Base-by-base conservation (phyloP, 2,888 invertebrate species). In the Ornithoptera priamus region DNA sequence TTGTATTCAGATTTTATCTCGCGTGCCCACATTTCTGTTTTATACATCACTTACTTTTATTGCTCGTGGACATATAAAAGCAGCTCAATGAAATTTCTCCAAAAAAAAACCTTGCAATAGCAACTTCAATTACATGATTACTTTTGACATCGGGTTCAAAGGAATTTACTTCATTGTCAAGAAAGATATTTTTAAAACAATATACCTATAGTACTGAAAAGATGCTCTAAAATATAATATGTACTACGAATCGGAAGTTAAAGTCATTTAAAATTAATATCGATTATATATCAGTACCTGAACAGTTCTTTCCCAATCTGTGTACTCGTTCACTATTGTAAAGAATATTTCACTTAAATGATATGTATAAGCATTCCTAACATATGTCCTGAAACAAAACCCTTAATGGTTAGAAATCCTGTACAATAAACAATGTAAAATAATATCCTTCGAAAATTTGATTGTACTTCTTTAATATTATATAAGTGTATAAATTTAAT, bases 311-410 rank as follows among this genome's bases (percentile, higher is more conserved):
- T 97, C 97, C 99, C 99, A 99, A 87, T 99, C 98, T 42, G 99
- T 99, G 85, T 99, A 99, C 84, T 99, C 99, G 84, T 99, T 99
- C 74, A 98, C 97, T 71, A 99, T 97, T 76, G 99, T 98, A 86
- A 97, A 97, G 93, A 98, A 98, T 85, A 99, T 98, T 92, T 99
- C 99, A 82, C 98, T 98, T 79, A 98, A 95, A 92, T 99, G 99
- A 94, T 97, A 99, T 85, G 97, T 97, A 92, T 98, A 99, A 68
- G 98, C 96, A 88, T 99, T 99, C 75, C 98, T 94, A 65, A 99
- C 98, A 88, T 98, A 97, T 63, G 98, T 97, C 82, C 98, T 93
- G 87, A 36, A 88, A 89, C 71, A 82, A 77, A 76, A 71, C 3
- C 46, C 1, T 46, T 46, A 15, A 46, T 46, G 2, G 15, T 46